Percentiles rank a stretch among this genome's conserved stretches.
phyloP scores from a whole-genome alignment of 2,888 invertebrate species.

The Tromatobia lineatoria region DNA sequence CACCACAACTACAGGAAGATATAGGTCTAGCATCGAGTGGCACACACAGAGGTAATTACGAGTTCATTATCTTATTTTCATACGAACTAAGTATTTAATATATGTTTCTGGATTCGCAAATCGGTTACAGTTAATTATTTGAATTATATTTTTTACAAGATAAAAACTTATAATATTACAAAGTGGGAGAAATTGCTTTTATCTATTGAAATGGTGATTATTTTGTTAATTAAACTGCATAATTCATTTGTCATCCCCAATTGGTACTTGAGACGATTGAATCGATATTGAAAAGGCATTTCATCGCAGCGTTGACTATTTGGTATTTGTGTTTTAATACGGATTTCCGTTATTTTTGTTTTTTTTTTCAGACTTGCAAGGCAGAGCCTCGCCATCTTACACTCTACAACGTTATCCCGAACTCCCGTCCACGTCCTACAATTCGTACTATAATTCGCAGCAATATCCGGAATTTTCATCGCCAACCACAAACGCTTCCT shows the following conservation, averaged over 20 bases:
- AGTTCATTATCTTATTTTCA: neutral
- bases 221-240: too few species aligned
- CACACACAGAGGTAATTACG: conserved; percentile 78
- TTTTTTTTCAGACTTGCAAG: conserved; percentile 79
- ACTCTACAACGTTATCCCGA: conserved; percentile 80
- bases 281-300: too few species aligned
- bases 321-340: conserved; percentile 76
- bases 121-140: too few species aligned
- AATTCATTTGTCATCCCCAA: too few species aligned
- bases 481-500: conserved; percentile 77
- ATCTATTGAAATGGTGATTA: too few species aligned
- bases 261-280: too few species aligned
- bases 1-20: conserved; percentile 86
- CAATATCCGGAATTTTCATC: conserved; percentile 81
- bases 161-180: too few species aligned
- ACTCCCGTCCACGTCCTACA: conserved; percentile 79
- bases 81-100: neutral
- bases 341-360: conserved; percentile 81
- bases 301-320: conserved; percentile 70
- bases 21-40: conserved; percentile 76
- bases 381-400: conserved; percentile 81
- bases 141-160: too few species aligned
- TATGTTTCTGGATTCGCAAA: too few species aligned
- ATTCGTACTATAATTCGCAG: conserved; percentile 80
- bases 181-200: too few species aligned